Evolutionary conservation across 1,140 invertebrate genomes (phyloP), one percentile per base, ranked within the genome.

Genomic region (Limonius californicus): DNA sequence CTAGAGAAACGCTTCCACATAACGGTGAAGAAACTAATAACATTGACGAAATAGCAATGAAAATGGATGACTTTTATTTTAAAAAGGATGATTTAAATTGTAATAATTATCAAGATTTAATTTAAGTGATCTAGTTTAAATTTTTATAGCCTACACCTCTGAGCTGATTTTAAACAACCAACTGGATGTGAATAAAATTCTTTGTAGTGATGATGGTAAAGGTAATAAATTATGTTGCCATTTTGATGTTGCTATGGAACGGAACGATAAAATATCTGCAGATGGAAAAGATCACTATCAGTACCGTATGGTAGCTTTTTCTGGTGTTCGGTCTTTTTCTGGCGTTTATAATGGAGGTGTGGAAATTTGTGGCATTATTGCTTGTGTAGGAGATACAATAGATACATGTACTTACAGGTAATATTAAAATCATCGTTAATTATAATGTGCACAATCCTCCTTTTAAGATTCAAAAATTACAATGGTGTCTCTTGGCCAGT

Each of bases 321-420:
- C 78, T 30, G 84, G 83, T 0, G 63, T 78, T 0, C 75, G 80
- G 8, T 69, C 72, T 2, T 78, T 76, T 56, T 59, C 64, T 18
- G 69, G 70, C 1, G 18, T 70, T 0, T 72, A 69, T 1, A 73
- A 78, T 23, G 79, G 78, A 11, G 79, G 80, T 0, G 59, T 79
- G 0, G 79, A 84, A 66, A 69, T 74, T 20, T 85, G 84, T 57
- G 75, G 75, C 1, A 42, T 84, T 0, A 72, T 83, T 14, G 76
- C 79, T 4, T 84, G 83, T 63, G 67, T 66, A 1, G 76, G 79
- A 19, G 62, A 76, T 9, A 75, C 74, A 45, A 67, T 79, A 16
- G 62, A 68, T 0, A 74, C 73, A 20, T 83, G 80, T 70, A 75
- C 8, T 39, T 1, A 12, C 2, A 39, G 35, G 35, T 39, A 27